Base-by-base conservation (phyloP, 2,888 invertebrate genomes). In the Lamproptera curius region DNA sequence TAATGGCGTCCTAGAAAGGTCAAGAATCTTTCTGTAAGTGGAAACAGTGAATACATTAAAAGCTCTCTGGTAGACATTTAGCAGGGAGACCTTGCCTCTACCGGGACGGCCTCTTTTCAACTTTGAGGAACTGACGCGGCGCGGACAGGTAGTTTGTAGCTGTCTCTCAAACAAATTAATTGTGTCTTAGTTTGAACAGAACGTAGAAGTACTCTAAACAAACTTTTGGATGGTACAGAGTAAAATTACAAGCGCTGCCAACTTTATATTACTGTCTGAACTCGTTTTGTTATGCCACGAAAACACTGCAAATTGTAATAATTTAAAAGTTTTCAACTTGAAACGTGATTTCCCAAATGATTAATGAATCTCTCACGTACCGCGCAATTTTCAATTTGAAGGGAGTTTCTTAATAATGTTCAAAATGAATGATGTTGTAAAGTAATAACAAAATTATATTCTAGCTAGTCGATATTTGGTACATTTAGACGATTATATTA, bases 151-250 rank as follows among this genome's bases (percentile, higher is more conserved):
- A 79, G 77, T 85, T 84, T 79, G 82, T 80, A 76, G 73, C 79
- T 81, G 79, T 81, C 85, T 77, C 76, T 77, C 79, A 81, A 83
- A 78, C 73, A 82, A 85, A 84, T 84, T 84, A 85, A 84, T 84
- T 82, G 76, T 78, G 76, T 76, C 77, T 82, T 72, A 76, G 74
- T 77, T 81, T 73, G 75, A 80, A 73, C 69, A 61, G 79, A 76
- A 76, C 76, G 71, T 75, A 73, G 70, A 72, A 73, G 63, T 62
- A 70, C 71, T 73, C 73, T 70, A 61, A 78, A 76, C 71, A 76
- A 82, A 84, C 67, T 83, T 83, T 75, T 66, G 73, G 70, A 71
- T 75, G 75, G 76, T 73, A 73, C 68, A 61, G 63, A 71, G 63
- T 67, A 67, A 67, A 65, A 42, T 51, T 62, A 67, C 61, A 63